Evolutionary conservation across 2,797 vertebrate genomes (phyloP), one percentile per base, ranked within the genome.

Genomic region (Remorina albescens): DNA sequence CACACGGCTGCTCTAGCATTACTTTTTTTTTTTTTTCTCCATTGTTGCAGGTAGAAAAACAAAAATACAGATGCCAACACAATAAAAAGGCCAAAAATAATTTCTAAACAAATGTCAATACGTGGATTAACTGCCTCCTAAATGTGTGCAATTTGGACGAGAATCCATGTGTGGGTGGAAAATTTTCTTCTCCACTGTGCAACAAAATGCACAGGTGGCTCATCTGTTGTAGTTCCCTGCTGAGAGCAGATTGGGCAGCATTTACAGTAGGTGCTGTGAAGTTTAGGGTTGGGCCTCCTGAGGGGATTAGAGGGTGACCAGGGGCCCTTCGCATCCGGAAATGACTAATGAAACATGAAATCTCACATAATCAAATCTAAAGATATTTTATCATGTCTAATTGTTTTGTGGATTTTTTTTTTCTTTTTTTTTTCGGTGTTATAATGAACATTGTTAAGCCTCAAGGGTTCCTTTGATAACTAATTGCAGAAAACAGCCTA

Each of bases 391-490:
- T 83, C 66, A 68, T 30, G 19, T 81, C 49, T 65, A 75, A 74
- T 64, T 76, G 58, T 82, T 78, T 44, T 51, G 51, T 19, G 60
- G 47, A 80, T 79, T 76, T 39, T 15, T 79, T 76, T 39, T 15
- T 65, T 80, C 74, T 78, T 86, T 71, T 71, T 72, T 83, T 58
- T n/a, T n/a, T n/a, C n/a, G n/a, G n/a, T n/a, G n/a, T n/a, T 42
- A 42, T 88, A 83, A 85, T 84, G 74, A 81, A 77, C 49, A 63
- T 8, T 58, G 57, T 75, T 74, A 70, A 66, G 71, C 81, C 82
- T 55, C 32, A 0, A 50, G 82, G 79, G 82, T 56, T 81, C 37
- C 53, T 85, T 76, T 76, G 58, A 76, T 83, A 59, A 72, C 65
- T 84, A 83, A 81, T 90, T 76, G 82, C 71, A 71, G 56, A 32